Evolutionary conservation across 2,113 vertebrate genomes (phyloP).

Genomic region (Mus pahari): DNA sequence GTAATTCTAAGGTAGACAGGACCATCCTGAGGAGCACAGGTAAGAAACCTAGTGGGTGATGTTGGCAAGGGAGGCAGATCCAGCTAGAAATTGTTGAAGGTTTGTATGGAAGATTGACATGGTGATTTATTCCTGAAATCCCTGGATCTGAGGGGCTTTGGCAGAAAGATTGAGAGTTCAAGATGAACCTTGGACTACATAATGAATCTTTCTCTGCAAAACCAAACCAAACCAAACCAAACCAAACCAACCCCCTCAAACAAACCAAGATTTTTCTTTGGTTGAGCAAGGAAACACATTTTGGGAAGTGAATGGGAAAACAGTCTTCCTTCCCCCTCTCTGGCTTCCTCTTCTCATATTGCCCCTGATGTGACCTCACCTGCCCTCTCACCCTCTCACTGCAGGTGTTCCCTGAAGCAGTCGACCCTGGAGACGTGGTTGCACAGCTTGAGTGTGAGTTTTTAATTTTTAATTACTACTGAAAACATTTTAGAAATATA

Average conservation of each 20-base stretch:
- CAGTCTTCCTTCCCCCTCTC: not conserved
- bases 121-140: not conserved
- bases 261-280: not conserved
- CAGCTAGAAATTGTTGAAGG: not conserved
- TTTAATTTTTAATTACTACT: conserved; percentile 45
- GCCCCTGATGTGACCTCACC: not conserved
- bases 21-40: not conserved
- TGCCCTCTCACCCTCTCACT: not conserved
- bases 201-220: not conserved
- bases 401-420: conserved; percentile 89
- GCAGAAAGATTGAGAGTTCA: not conserved
- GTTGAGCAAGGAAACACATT: conserved; percentile 36
- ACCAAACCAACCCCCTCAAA: not conserved
- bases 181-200: not conserved
- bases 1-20: not conserved
- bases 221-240: not conserved
- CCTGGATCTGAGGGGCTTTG: not conserved
- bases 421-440: conserved; percentile 95
- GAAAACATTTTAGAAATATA: conserved; percentile 41
- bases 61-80: not conserved
- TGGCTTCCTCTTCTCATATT: not conserved
- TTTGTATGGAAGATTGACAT: not conserved
- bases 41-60: not conserved
- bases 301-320: not conserved
- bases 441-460: conserved; percentile 93